Evolutionary conservation across 1,140 invertebrate genomes (phyloP), one percentile per base, ranked within the genome.

Genomic region (Heliconius eleuchia): DNA sequence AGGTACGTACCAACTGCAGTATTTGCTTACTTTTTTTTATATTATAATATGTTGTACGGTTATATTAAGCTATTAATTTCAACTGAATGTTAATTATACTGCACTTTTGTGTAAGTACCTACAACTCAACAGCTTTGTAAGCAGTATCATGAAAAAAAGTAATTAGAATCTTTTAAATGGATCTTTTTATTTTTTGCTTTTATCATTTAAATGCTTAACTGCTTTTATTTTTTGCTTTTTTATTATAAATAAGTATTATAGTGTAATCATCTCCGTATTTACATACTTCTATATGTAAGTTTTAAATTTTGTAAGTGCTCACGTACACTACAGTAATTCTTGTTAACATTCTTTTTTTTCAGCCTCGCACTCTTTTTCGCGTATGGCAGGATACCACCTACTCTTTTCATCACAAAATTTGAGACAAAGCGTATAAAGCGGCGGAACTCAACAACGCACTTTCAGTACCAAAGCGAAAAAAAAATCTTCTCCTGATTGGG

Each of bases 181-280:
- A 66, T 66, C 60, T 66, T 66, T 66, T 66, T 66, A 66, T 66
- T 57, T 66, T 16, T 30, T 66, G 16, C 27, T 30, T 66, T 66
- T 66, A 66, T 30, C 27, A 30, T 66, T 66, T 27, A 66, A 66
- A 27, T 30, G 27, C n/a, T 66, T 30, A 66, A 66, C 1, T 27
- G 23, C 42, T 46, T 46, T 46, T 46, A 46, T 5, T 30, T 30
- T 66, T 66, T 30, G 9, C 13, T 30, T 16, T 16, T 66, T 8
- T 66, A 13, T 27, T 27, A 13, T 66, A 66, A 66, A 60, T 11
- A 16, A 66, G 9, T 66, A 66, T 27, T 30, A 6, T 9, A 57
- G 55, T 23, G n/a, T 23, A 23, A 23, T 60, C 55, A 60, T 52
- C 16, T 52, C 50, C 11, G 42, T 46, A 46, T 46, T 46, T 46